These are phyloP conservation scores for Drosophila differens DNA, from an alignment of 2,888 invertebrate genomes.

Conservation along the genomic window DNA sequence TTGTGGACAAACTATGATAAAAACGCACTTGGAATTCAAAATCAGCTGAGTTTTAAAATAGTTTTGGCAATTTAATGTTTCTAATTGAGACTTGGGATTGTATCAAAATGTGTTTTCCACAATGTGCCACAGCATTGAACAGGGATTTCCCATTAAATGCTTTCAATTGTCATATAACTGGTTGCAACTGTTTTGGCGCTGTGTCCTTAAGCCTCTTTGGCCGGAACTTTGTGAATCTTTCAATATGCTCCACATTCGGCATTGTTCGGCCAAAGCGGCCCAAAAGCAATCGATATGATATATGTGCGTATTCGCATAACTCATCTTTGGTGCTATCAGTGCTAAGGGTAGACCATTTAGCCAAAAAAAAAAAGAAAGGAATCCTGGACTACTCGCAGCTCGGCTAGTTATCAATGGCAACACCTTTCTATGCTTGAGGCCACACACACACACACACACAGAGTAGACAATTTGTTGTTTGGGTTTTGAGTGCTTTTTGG, in stretches of 20 bases:
- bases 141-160: background rate
- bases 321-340: constrained; percentile 43
- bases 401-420: constrained; percentile 59
- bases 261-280: constrained; percentile 10
- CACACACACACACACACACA: background rate
- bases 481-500: constrained; percentile 76
- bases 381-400: constrained; percentile 4
- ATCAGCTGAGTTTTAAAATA: background rate
- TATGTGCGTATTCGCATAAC: constrained; percentile 37
- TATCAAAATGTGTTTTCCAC: background rate
- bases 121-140: background rate
- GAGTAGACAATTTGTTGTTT: constrained; percentile 65
- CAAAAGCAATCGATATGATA: constrained; percentile 23
- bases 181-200: background rate
- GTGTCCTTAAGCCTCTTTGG: constrained; percentile 5
- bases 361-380: background rate
- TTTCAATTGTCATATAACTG: background rate
- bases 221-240: constrained; percentile 21
- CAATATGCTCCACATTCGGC: constrained; percentile 33
- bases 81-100: rapidly evolving
- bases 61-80: background rate
- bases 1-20: background rate
- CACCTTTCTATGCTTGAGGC: constrained; percentile 62
- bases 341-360: constrained; percentile 44
- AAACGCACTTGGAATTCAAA: background rate